Percentiles rank a stretch among this genome's conserved stretches.
Evolutionary conservation across 2,888 invertebrate genomes (phyloP).

Genomic region (Hemistola chrysoprasaria): DNA sequence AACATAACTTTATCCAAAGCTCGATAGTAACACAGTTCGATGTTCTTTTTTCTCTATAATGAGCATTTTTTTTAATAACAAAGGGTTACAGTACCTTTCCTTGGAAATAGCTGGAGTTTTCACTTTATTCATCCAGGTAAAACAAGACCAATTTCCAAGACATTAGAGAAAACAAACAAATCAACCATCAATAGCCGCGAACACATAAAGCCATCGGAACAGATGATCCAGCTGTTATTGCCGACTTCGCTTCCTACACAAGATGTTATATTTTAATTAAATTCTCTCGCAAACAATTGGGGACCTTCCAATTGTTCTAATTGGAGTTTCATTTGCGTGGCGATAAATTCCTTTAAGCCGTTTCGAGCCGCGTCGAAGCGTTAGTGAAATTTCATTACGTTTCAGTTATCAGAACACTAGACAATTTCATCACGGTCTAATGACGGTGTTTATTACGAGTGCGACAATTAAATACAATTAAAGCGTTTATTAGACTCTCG

Average conservation of each 20-base stretch:
- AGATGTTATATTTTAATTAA: constrained; percentile 45
- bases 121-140: no score
- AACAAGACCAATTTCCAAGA: no score
- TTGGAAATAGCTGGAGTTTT: no score
- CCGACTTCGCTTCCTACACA: constrained; percentile 34
- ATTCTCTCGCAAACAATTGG: constrained; percentile 24
- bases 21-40: no score
- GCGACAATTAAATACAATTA: constrained; percentile 34
- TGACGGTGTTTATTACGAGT: constrained; percentile 38
- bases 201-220: constrained; percentile 25
- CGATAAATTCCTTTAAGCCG: constrained; percentile 24
- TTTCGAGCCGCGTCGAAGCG: constrained; percentile 32
- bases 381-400: constrained; percentile 50
- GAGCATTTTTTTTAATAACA: no score
- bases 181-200: constrained; percentile 6
- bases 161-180: no score
- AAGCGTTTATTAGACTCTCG: constrained; percentile 18
- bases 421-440: constrained; percentile 43
- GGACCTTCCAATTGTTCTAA: constrained; percentile 12
- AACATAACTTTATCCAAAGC: no score
- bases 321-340: constrained; percentile 24
- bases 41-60: no score
- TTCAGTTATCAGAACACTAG: constrained; percentile 41
- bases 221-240: constrained; percentile 40
- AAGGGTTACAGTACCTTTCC: no score